Evolutionary conservation across 2,113 vertebrate genomes (phyloP), one percentile per base, ranked within the genome.

Genomic region (Gavia stellata): DNA sequence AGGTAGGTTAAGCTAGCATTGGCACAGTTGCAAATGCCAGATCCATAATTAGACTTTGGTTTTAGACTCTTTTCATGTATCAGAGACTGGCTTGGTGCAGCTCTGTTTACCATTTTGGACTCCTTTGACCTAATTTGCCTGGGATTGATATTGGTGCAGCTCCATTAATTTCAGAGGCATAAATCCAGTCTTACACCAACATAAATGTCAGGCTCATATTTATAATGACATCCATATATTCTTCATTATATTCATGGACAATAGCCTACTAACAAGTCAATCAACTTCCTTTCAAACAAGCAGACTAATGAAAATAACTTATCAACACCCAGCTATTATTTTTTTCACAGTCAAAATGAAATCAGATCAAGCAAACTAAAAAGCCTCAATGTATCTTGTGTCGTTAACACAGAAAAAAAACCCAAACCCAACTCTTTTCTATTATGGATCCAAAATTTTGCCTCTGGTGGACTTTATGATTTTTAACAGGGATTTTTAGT

Each of bases 371-470:
- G 26, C 6, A 53, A 85, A 78, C 34, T 33, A 58, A 92, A 96
- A 90, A 45, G 44, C 26, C 8, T 86, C 56, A 33, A 16, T 65
- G 14, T 72, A 93, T 94, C 61, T 88, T 92, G 31, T 77, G 14
- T 90, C 33, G 83, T 92, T 78, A 87, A 75, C 7, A 47, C 1
- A 34, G 26, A 77, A 17, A 28, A 79, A 14, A 23, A 47, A 31
- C 33, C 8, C 11, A 65, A 62, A 33, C 8, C 6, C 21, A 93
- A 61, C 33, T 72, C 24, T 92, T 92, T 74, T 56, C 34, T 62
- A 42, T 81, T 59, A 82, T 38, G 75, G 70, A 91, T 95, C 68
- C 70, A 96, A 92, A 96, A 93, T 96, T 86, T 90, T 89, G 89
- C 70, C 95, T 94, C 81, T 94, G 73, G 74, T 94, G 50, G 72